Conservation (phyloP, 2,888 invertebrate species). For the Tryphoninae sp. region DNA sequence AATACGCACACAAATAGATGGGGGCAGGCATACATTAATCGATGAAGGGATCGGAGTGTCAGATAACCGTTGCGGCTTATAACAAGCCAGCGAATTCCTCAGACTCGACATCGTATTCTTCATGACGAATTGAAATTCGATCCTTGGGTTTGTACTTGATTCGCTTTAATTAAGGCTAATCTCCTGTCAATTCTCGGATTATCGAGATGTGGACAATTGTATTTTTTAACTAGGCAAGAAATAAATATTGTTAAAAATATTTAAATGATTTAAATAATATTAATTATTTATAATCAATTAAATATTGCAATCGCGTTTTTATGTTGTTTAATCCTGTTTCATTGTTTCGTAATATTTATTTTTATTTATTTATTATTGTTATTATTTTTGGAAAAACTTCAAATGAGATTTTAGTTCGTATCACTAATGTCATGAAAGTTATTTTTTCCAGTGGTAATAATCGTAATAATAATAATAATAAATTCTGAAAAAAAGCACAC, state of each 20-base stretch:
- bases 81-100: constrained; percentile 32
- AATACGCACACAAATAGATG: not conserved
- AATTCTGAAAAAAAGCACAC: too few relatives aligned
- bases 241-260: not conserved
- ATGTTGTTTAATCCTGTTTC: not conserved
- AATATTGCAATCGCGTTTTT: too few relatives aligned
- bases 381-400: too few relatives aligned
- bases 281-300: too few relatives aligned
- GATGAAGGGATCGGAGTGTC: constrained; percentile 13
- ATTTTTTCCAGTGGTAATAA: too few relatives aligned
- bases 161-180: constrained; percentile 8
- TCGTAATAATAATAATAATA: too few relatives aligned
- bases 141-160: constrained; percentile 14
- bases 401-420: too few relatives aligned
- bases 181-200: not conserved
- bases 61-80: constrained; percentile 26
- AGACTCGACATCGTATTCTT: constrained; percentile 18
- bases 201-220: not conserved
- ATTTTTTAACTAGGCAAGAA: not conserved
- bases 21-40: not conserved
- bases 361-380: not conserved
- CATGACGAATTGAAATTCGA: constrained; percentile 41
- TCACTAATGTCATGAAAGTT: too few relatives aligned
- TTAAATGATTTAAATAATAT: not conserved
- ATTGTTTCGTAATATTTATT: not conserved